These are phyloP conservation scores for Helicorthomorpha holstii DNA, from an alignment of 1,140 invertebrate species.

Conservation along the genomic window DNA sequence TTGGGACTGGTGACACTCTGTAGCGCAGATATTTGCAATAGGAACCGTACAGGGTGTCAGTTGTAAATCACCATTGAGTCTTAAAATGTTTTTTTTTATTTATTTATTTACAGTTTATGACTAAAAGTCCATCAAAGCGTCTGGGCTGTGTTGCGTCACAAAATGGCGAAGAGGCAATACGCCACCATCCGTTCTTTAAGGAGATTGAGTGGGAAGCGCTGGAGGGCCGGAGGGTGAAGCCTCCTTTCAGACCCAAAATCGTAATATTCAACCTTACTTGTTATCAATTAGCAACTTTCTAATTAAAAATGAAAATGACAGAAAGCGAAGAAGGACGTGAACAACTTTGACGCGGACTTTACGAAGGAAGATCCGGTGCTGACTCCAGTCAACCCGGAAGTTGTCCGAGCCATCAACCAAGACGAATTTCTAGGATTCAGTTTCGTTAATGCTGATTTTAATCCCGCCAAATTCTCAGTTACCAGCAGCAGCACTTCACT, in stretches of 20 bases:
- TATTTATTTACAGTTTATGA: conserved; percentile 69
- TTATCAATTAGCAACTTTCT: neutral
- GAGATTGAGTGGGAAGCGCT: conserved; percentile 93
- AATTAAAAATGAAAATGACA: no score
- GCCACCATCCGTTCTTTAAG: conserved; percentile 84
- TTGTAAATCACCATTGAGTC: neutral
- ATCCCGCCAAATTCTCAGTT: conserved; percentile 41
- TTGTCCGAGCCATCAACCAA: conserved; percentile 86
- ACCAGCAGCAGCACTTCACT: neutral
- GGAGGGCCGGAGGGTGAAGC: conserved; percentile 73
- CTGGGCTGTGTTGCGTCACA: conserved; percentile 69
- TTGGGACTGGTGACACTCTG: no score
- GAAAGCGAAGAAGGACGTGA: conserved; percentile 93
- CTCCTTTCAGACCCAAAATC: conserved; percentile 96
- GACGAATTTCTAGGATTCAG: conserved; percentile 96
- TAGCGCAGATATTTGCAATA: no score
- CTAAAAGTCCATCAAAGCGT: conserved; percentile 86
- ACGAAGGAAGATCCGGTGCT: conserved; percentile 93
- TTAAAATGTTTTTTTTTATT: conserved; percentile 4
- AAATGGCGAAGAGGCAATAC: conserved; percentile 68
- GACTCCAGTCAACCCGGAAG: conserved; percentile 79
- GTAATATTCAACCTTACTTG: conserved; percentile 52
- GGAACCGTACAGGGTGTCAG: no score
- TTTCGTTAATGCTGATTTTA: conserved; percentile 85
- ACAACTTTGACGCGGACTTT: conserved; percentile 99